Evolutionary conservation across 2,113 vertebrate genomes (phyloP).

Genomic region (Prunella himalayana): DNA sequence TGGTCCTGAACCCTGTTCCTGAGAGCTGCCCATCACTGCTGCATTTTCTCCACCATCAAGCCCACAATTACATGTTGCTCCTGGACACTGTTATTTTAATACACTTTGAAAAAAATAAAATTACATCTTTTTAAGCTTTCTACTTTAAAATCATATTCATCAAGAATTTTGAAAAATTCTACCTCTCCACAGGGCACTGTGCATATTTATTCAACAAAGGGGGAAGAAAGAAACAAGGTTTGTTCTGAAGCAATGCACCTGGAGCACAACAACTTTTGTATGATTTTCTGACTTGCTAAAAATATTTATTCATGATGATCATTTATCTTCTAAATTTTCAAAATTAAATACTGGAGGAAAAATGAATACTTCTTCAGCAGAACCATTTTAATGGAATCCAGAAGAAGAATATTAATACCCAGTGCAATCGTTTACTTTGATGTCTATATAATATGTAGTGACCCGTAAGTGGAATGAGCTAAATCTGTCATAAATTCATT

Average conservation of each 20-base stretch:
- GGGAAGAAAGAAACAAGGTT: neutral
- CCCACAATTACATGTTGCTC: neutral
- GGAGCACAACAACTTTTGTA: neutral
- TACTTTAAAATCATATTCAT: neutral
- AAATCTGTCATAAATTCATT: slow-evolving; percentile 48
- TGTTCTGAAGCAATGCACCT: neutral
- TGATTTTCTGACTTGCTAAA: neutral
- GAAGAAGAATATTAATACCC: slow-evolving; percentile 23
- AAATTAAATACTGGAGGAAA: neutral
- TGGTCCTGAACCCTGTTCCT: neutral
- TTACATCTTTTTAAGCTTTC: neutral
- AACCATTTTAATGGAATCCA: neutral
- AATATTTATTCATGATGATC: neutral
- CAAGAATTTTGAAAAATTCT: neutral
- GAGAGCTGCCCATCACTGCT: neutral
- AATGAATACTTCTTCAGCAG: neutral
- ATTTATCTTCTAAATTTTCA: neutral
- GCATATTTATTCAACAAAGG: neutral
- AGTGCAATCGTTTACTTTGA: slow-evolving; percentile 15
- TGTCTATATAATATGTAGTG: slow-evolving; percentile 27
- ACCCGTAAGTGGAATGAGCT: neutral
- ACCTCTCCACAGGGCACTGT: neutral
- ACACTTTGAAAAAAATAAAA: neutral
- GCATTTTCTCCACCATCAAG: neutral
- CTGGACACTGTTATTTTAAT: neutral